These are phyloP conservation scores for Gasteruption jaculator DNA, from an alignment of 2,888 invertebrate species.

Conservation along the genomic window DNA sequence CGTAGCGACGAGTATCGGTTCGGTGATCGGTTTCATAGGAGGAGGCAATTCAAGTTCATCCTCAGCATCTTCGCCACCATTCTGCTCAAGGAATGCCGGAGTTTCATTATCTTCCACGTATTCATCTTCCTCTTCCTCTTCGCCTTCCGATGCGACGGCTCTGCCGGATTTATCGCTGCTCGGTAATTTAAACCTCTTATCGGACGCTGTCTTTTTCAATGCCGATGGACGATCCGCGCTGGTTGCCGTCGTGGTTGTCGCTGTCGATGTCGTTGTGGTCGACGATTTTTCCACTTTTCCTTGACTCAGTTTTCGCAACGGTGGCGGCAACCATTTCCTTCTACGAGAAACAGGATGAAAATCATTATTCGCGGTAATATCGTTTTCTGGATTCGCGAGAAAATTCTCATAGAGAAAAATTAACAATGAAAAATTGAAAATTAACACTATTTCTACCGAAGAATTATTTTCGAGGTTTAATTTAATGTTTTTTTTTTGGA, in stretches of 20 bases:
- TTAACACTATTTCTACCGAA: too few relatives aligned
- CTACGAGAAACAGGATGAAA: conserved; percentile 59
- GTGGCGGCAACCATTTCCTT: conserved; percentile 83
- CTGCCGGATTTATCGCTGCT: conserved; percentile 37
- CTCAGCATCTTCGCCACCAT: conserved; percentile 69
- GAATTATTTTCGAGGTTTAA: too few relatives aligned
- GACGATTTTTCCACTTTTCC: conserved; percentile 76
- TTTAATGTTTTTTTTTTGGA: too few relatives aligned
- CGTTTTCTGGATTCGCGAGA: too few relatives aligned
- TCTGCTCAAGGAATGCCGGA: conserved; percentile 50
- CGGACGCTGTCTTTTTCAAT: conserved; percentile 74
- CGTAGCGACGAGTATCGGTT: conserved; percentile 55
- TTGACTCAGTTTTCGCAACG: conserved; percentile 83
- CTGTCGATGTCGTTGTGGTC: conserved; percentile 34
- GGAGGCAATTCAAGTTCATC: conserved; percentile 90
- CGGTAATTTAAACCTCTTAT: conserved; percentile 76
- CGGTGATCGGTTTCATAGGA: conserved; percentile 93
- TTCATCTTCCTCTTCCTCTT: conserved; percentile 51
- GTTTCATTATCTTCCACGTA: conserved; percentile 40
- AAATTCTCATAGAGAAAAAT: too few relatives aligned
- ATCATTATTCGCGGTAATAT: too few relatives aligned
- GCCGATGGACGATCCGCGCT: conserved; percentile 41
- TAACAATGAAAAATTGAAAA: too few relatives aligned
- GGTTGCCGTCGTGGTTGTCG: conserved; percentile 24
- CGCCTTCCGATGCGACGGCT: conserved; percentile 27